phyloP scores from a whole-genome alignment of 2,888 invertebrate species.

The Lasius platythorax region DNA sequence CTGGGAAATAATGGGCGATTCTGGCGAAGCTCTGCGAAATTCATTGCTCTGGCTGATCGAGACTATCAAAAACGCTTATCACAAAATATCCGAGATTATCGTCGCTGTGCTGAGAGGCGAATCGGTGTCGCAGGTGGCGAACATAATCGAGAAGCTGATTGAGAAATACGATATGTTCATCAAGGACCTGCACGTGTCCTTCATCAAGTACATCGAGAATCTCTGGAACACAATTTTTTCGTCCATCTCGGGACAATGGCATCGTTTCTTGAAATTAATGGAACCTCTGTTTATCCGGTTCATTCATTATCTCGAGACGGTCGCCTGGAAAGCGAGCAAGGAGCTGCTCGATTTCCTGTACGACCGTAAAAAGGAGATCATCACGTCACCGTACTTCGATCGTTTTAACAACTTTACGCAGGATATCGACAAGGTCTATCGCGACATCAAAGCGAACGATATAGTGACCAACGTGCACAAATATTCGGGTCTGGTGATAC shows the following conservation, averaged over 20 bases:
- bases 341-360: constrained; percentile 94
- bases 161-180: constrained; percentile 93
- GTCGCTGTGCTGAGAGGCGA: constrained; percentile 92
- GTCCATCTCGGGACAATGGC: constrained; percentile 91
- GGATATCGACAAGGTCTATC: constrained; percentile 92
- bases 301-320: constrained; percentile 91
- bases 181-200: constrained; percentile 91
- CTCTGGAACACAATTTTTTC: constrained; percentile 91
- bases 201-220: constrained; percentile 91
- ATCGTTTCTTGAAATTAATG: constrained; percentile 90
- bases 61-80: constrained; percentile 90
- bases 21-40: constrained; percentile 92
- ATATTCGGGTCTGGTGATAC: constrained; percentile 90
- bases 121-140: constrained; percentile 91
- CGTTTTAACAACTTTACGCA: constrained; percentile 93
- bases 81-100: constrained; percentile 90
- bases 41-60: constrained; percentile 92
- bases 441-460: constrained; percentile 92
- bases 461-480: constrained; percentile 93
- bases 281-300: constrained; percentile 93
- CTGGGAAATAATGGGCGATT: constrained; percentile 95
- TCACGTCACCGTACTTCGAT: constrained; percentile 93
- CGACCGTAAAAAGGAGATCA: constrained; percentile 92
- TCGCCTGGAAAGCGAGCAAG: constrained; percentile 91
- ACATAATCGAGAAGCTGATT: constrained; percentile 90